phyloP scores from a whole-genome alignment of 2,888 invertebrate genomes.

The Diarsia rubi region DNA sequence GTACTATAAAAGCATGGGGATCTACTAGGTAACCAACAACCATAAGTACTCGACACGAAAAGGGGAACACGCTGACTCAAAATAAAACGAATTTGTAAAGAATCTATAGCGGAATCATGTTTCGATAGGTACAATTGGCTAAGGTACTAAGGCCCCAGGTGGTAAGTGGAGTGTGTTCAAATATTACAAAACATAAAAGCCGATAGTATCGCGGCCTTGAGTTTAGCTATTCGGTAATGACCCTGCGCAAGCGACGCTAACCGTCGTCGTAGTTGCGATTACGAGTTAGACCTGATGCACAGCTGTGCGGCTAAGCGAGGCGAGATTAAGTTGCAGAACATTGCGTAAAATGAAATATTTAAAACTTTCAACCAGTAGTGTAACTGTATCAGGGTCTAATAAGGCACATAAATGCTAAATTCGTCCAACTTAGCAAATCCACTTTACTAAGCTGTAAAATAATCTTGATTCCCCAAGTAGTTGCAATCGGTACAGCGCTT shows the following conservation, averaged over 20 bases:
- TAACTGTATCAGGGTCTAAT: neutral
- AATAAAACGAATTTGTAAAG: conserved; percentile 45
- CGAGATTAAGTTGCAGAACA: conserved; percentile 29
- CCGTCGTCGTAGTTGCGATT: conserved; percentile 75
- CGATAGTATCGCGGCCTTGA: conserved; percentile 82
- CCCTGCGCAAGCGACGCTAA: conserved; percentile 79
- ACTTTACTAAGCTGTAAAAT: neutral
- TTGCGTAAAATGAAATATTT: neutral
- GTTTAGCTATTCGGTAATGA: conserved; percentile 81
- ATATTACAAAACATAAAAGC: conserved; percentile 70
- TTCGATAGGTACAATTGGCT: conserved; percentile 54
- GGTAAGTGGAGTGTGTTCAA: conserved; percentile 66
- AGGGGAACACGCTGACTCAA: conserved; percentile 40
- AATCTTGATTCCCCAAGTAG: conserved; percentile 3
- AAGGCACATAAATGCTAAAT: neutral
- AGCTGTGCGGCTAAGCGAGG: conserved; percentile 42
- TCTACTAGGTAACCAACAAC: conserved; percentile 17
- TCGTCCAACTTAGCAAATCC: neutral
- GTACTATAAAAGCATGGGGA: conserved; percentile 10
- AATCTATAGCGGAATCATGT: conserved; percentile 52
- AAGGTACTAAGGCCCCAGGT: conserved; percentile 66
- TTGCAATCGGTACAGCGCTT: neutral
- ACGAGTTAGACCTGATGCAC: conserved; percentile 62
- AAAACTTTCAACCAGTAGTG: neutral
- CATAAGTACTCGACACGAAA: conserved; percentile 24